Evolutionary conservation across 2,797 vertebrate genomes (phyloP).

Genomic region (Alcedo quadribrachys): DNA sequence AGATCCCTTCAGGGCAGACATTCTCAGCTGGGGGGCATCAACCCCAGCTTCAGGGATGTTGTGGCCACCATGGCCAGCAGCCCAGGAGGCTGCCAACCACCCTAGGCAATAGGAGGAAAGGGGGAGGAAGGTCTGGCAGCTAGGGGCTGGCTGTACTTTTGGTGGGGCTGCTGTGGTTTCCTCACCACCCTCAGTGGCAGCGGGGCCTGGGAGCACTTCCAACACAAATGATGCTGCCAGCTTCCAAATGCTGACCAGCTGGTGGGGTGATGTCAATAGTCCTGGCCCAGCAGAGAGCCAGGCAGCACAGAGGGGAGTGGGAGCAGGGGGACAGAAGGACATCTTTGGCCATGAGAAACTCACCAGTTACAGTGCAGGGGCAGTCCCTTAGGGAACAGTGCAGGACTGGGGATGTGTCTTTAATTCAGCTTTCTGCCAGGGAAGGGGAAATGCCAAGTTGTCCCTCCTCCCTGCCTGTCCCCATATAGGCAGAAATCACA

Average conservation of each 20-base stretch:
- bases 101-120: background rate
- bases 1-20: rapidly evolving
- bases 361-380: background rate
- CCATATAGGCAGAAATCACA: background rate
- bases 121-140: background rate
- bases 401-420: background rate
- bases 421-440: background rate
- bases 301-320: background rate
- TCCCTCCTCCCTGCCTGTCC: background rate
- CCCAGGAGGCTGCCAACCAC: background rate
- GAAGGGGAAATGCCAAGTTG: background rate
- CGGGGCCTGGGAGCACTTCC: rapidly evolving
- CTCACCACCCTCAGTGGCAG: background rate
- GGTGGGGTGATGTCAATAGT: background rate
- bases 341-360: background rate
- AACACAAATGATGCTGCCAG: background rate
- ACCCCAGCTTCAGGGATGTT: background rate
- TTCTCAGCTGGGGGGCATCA: background rate
- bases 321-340: background rate
- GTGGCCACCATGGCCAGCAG: rapidly evolving
- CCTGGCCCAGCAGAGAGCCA: background rate
- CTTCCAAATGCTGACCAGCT: background rate
- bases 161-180: background rate
- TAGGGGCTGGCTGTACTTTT: background rate
- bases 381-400: rapidly evolving